phyloP scores from a whole-genome alignment of 2,888 invertebrate genomes.

The Timema podura region DNA sequence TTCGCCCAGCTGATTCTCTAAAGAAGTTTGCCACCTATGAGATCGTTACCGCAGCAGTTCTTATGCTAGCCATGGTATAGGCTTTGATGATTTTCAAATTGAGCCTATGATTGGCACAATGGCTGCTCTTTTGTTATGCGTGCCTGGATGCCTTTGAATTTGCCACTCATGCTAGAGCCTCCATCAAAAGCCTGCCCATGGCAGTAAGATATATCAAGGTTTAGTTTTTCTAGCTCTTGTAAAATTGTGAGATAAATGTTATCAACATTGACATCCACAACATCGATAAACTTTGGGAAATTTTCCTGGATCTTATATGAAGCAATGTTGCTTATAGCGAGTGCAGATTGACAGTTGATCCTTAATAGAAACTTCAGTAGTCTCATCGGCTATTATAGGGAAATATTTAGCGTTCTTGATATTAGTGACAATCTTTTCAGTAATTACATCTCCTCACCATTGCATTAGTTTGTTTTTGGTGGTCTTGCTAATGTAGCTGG shows the following conservation, averaged over 20 bases:
- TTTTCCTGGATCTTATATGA: neutral
- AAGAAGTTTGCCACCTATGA: neutral
- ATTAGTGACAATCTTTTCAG: neutral
- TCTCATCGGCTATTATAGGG: neutral
- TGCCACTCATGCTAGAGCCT: neutral
- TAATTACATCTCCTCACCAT: neutral
- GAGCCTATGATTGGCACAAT: neutral
- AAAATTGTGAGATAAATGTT: slow-evolving; percentile 9
- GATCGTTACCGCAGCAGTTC: neutral
- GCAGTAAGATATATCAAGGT: slow-evolving; percentile 1
- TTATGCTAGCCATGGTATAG: neutral
- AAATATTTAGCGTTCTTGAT: neutral
- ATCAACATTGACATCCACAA: slow-evolving; percentile 3
- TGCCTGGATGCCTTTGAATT: neutral
- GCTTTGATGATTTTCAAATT: neutral
- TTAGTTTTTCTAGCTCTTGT: slow-evolving; percentile 3
- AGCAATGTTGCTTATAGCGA: neutral
- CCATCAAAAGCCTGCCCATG: neutral
- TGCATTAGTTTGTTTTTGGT: neutral
- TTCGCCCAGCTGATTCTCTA: neutral
- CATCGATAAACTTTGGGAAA: neutral
- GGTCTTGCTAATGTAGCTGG: neutral
- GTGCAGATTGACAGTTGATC: slow-evolving; percentile 5
- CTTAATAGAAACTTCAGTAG: neutral
- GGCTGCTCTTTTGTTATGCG: neutral